Evolutionary conservation across 2,888 invertebrate genomes (phyloP).

Genomic region (Pristionchus mayeri): DNA sequence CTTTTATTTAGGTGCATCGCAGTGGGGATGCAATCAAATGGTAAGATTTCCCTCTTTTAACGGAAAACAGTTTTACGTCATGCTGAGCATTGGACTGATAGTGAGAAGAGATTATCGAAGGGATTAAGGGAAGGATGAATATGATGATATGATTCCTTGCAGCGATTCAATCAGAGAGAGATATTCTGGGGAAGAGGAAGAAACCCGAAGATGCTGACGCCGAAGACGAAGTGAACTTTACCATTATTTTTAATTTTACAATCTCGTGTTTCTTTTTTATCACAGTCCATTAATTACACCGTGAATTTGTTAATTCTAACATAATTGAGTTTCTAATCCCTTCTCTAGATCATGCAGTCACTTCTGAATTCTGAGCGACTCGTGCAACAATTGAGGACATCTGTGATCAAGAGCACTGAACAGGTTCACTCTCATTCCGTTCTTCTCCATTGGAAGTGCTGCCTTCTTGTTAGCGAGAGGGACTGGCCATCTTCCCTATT

Average conservation of each 20-base stretch:
- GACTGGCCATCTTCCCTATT: neutral
- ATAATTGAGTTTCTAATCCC: neutral
- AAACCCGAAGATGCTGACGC: constrained; percentile 56
- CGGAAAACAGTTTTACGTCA: too few species aligned
- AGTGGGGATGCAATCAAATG: constrained; percentile 70
- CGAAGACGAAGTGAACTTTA: constrained; percentile 47
- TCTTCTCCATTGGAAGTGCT: too few species aligned
- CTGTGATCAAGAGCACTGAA: constrained; percentile 72
- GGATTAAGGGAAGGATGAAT: too few species aligned
- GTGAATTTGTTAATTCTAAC: neutral
- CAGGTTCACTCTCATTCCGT: constrained; percentile 53
- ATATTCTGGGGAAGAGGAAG: constrained; percentile 70
- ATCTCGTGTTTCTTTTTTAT: neutral
- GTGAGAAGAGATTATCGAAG: too few species aligned
- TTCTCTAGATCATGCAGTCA: constrained; percentile 56
- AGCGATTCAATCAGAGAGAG: constrained; percentile 73
- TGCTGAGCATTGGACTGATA: too few species aligned
- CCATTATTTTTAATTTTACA: neutral
- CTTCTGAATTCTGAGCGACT: constrained; percentile 63
- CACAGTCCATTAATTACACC: neutral
- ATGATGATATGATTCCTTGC: neutral
- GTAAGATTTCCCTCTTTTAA: constrained; percentile 47
- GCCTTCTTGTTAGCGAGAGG: neutral
- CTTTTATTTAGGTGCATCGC: constrained; percentile 67
- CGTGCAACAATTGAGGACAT: constrained; percentile 68